A percentile compares a stretch with the other conserved stretches of the same genome.
Conservation (phyloP, 1,140 invertebrate species). For the Bombus sylvicola region DNA sequence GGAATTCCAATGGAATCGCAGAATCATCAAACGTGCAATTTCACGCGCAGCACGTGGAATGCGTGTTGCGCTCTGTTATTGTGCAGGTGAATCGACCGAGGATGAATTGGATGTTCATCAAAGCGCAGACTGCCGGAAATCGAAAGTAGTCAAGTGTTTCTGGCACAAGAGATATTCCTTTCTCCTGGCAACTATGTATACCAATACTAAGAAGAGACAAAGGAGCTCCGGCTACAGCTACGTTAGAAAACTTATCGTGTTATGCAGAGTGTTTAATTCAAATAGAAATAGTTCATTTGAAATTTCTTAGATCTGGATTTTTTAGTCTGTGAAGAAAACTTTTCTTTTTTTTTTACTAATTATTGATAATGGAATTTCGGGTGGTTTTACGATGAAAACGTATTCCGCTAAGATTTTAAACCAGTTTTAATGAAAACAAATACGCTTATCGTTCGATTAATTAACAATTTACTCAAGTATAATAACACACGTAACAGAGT, state of each 20-base stretch:
- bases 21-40: neutral
- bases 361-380: neutral
- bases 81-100: slow-evolving; percentile 6
- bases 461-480: no score
- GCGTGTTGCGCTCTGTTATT: neutral
- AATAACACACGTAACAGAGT: no score
- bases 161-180: slow-evolving; percentile 26
- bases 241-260: neutral
- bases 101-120: slow-evolving; percentile 36
- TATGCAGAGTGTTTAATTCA: neutral
- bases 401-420: no score
- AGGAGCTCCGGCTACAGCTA: neutral
- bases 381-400: no score
- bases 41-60: neutral
- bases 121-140: slow-evolving; percentile 55
- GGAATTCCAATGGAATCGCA: neutral
- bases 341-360: neutral
- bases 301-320: no score
- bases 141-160: slow-evolving; percentile 55
- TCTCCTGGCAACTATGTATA: slow-evolving; percentile 12
- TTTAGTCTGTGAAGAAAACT: neutral
- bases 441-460: no score
- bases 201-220: neutral
- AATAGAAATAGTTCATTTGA: no score
- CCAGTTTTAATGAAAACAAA: no score